Evolutionary conservation across 2,113 vertebrate species (phyloP).

Genomic region (Manacus vitellinus): DNA sequence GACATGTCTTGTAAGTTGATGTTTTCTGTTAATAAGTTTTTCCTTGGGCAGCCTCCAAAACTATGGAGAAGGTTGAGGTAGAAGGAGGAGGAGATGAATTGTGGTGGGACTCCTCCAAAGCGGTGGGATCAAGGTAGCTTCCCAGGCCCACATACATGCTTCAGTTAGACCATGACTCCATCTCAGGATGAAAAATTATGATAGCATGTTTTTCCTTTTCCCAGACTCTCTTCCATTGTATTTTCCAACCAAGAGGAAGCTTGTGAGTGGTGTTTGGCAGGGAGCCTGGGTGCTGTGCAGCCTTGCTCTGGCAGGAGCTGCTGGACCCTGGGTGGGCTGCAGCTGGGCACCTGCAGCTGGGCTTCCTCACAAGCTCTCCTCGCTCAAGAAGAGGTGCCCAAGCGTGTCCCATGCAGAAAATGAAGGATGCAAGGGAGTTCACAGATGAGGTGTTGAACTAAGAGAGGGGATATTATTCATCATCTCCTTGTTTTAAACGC

Average conservation of each 20-base stretch:
- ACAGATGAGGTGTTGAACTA: not conserved
- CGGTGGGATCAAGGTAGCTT: rapidly evolving
- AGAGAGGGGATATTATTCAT: not conserved
- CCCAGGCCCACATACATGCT: rapidly evolving
- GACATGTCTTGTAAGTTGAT: not conserved
- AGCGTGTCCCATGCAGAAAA: not conserved
- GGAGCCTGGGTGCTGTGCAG: not conserved
- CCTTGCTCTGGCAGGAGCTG: not conserved
- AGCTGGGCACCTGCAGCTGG: not conserved
- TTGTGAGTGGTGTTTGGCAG: not conserved
- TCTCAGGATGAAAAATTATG: not conserved
- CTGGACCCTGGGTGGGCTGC: not conserved
- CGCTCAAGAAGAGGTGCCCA: not conserved
- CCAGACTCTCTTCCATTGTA: rapidly evolving
- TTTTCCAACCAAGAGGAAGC: not conserved
- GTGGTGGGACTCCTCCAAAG: not conserved
- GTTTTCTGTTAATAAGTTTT: not conserved
- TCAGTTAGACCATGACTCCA: not conserved
- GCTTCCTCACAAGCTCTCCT: not conserved
- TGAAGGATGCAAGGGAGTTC: not conserved
- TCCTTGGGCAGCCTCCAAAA: not conserved
- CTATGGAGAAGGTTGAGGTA: not conserved
- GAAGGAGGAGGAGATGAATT: not conserved
- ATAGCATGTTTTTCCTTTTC: not conserved
- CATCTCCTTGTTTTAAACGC: not conserved